Conservation (phyloP, 2,888 invertebrate species). For the Heterodera filipjevi region DNA sequence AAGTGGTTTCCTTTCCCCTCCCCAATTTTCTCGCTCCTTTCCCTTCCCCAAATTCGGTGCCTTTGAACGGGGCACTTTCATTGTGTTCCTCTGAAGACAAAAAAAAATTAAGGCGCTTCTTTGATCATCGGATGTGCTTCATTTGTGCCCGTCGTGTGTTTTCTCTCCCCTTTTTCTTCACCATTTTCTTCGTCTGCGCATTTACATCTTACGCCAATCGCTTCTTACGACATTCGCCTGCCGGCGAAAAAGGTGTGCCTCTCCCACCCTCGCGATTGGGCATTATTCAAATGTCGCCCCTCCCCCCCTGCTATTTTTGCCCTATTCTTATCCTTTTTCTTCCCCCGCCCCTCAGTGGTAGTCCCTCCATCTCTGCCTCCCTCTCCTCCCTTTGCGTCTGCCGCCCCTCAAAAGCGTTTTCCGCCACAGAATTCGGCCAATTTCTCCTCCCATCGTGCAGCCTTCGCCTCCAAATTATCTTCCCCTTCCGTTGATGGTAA, state of each 20-base stretch:
- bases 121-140: neutral
- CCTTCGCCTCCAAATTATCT: conserved; percentile 15
- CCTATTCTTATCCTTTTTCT: no score
- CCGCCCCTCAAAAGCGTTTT: neutral
- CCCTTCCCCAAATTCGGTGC: no score
- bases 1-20: neutral
- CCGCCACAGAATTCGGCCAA: neutral
- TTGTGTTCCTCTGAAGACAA: no score
- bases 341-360: neutral
- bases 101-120: no score
- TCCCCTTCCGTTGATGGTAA: conserved; percentile 15
- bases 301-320: no score
- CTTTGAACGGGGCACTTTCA: no score
- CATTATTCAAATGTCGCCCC: neutral
- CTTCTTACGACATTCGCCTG: neutral
- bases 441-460: neutral
- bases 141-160: neutral
- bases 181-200: neutral
- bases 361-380: neutral
- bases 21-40: no score
- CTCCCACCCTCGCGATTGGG: neutral
- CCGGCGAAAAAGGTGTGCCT: neutral
- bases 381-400: neutral
- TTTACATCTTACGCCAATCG: neutral
- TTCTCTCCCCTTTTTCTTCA: neutral